Evolutionary conservation across 2,888 invertebrate species (phyloP).

Genomic region (Yponomeuta sedellus): DNA sequence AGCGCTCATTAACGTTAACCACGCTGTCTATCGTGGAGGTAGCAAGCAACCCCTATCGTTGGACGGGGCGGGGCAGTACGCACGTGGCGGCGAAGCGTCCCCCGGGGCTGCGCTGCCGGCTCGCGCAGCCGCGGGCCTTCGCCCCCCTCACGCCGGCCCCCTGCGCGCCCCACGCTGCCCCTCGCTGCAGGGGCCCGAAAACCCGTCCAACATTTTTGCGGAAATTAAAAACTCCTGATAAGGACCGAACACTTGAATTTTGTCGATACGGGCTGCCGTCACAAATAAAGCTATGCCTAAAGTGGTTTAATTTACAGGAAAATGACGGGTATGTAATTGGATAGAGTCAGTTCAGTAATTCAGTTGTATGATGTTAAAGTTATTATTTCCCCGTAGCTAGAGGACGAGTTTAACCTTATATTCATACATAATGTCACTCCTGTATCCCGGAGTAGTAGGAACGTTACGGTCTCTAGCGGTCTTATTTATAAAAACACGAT

Average conservation of each 20-base stretch:
- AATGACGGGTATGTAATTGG: background rate
- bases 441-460: too few species aligned
- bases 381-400: too few species aligned
- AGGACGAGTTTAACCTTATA: too few species aligned
- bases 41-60: conserved; percentile 19
- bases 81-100: conserved; percentile 39
- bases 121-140: conserved; percentile 41
- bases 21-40: conserved; percentile 34
- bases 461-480: too few species aligned
- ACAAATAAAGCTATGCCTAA: background rate
- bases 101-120: conserved; percentile 36
- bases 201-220: conserved; percentile 58
- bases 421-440: too few species aligned
- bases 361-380: background rate
- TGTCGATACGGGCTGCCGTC: background rate
- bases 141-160: conserved; percentile 27
- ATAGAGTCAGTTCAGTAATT: background rate
- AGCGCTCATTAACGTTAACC: conserved; percentile 63
- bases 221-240: conserved; percentile 50
- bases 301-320: background rate
- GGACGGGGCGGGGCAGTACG: conserved; percentile 32
- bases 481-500: too few species aligned
- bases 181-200: conserved; percentile 52
- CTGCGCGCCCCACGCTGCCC: conserved; percentile 31
- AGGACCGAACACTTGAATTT: background rate